Conservation (phyloP, 2,113 vertebrate genomes). For the Cebidichthys violaceus region DNA sequence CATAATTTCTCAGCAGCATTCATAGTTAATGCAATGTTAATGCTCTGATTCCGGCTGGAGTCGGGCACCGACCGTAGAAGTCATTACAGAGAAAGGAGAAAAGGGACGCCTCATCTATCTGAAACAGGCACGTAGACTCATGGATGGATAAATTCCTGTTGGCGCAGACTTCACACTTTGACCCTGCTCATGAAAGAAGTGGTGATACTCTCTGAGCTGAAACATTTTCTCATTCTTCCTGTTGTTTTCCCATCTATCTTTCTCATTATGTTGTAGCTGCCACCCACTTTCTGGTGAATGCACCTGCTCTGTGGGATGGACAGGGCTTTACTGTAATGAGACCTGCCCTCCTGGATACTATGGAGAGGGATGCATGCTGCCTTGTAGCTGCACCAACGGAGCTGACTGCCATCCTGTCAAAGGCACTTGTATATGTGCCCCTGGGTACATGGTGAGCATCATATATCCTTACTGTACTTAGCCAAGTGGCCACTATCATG, state of each 20-base stretch:
- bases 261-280: conserved; percentile 85
- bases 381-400: conserved; percentile 92
- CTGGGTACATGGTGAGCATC: conserved; percentile 91
- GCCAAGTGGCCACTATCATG: not conserved
- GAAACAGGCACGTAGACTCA: conserved; percentile 56
- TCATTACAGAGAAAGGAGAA: conserved; percentile 79
- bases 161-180: conserved; percentile 56
- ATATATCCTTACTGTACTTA: not conserved
- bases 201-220: conserved; percentile 52
- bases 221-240: conserved; percentile 41
- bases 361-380: conserved; percentile 88
- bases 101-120: conserved; percentile 74
- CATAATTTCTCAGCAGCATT: conserved; percentile 81
- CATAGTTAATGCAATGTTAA: conserved; percentile 83
- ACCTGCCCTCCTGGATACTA: conserved; percentile 91
- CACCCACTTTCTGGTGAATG: conserved; percentile 97
- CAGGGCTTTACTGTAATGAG: conserved; percentile 95
- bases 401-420: conserved; percentile 93
- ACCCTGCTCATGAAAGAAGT: conserved; percentile 62
- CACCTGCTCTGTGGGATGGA: conserved; percentile 93
- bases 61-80: conserved; percentile 67
- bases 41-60: conserved; percentile 76
- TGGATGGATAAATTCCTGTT: conserved; percentile 68
- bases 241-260: conserved; percentile 55
- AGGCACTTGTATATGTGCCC: conserved; percentile 91